Conservation (phyloP, 2,888 invertebrate genomes). For the Eubasilissa splendida region DNA sequence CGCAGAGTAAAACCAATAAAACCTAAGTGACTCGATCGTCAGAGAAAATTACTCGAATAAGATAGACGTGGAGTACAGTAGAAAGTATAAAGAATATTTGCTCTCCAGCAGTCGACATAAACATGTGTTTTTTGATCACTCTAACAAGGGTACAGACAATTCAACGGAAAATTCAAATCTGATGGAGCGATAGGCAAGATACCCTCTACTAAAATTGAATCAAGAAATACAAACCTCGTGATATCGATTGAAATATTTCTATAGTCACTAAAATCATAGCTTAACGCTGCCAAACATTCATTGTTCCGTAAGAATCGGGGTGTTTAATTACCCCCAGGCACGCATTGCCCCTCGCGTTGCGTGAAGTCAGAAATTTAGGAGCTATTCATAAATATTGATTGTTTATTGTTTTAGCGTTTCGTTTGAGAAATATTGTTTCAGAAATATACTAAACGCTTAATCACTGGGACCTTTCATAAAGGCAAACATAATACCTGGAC, state of each 20-base stretch:
- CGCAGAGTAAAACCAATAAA: no score
- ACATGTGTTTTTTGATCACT: no score
- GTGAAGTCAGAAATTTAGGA: slow-evolving; percentile 6
- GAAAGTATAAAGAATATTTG: no score
- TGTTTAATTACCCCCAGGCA: slow-evolving; percentile 27
- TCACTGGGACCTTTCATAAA: slow-evolving; percentile 8
- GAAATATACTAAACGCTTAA: slow-evolving; percentile 21
- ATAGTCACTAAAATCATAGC: slow-evolving; percentile 10
- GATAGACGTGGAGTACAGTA: no score
- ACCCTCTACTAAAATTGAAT: no score
- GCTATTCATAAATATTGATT: slow-evolving; percentile 34
- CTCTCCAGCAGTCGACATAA: no score
- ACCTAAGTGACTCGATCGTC: no score
- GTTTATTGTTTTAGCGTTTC: slow-evolving; percentile 28
- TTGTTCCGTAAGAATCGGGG: slow-evolving; percentile 12
- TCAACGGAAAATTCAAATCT: no score
- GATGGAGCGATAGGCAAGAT: no score
- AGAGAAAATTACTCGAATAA: no score
- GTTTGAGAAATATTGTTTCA: slow-evolving; percentile 22
- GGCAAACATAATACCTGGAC: slow-evolving; percentile 4
- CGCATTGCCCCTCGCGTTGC: slow-evolving; percentile 23
- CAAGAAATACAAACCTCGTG: background rate
- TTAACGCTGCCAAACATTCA: slow-evolving; percentile 20
- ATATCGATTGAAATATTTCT: slow-evolving; percentile 16
- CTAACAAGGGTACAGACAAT: no score